Base-by-base conservation (phyloP, 2,888 invertebrate genomes). In the Sclerodermus sp. region DNA sequence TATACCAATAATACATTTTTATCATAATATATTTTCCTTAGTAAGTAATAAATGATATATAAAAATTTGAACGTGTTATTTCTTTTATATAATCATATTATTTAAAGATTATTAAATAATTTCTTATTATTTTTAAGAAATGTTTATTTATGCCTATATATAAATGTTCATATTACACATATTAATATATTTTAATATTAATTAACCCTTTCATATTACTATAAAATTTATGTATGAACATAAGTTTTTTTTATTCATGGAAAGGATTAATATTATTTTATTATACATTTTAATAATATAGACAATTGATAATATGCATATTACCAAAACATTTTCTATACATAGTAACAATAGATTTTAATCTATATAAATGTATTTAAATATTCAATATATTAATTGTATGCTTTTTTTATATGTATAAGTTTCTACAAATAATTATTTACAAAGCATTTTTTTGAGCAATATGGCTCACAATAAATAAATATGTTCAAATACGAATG, bases 351-450 rank as follows among this genome's bases (percentile, higher is more conserved):
- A 59, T 58, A 62, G 57, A 43, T 55, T 59, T 57, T 23, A 8
- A 23, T 29, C 49, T 54, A 55, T 68, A 67, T 60, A 68, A 66
- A 67, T 57, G 49, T 64, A 62, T 53, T 66, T 58, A 60, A 66
- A 66, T 68, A 66, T 55, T 50, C 53, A 55, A 67, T 67, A 68
- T 67, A 67, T 68, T 67, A 67, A 55, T 47, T 57, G 51, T 58
- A 58, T 68, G 57, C 61, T 57, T 58, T 44, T 45, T 45, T 18
- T 44, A 12, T 53, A 42, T 55, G 15, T 43, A 43, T 34, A 39
- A 15, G 34, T 38, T 58, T 64, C 61, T 60, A 62, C 49, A 60
- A 49, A 45, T 55, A 58, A 63, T 59, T 66, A 67, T 67, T 57
- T 67, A 67, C 67, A 67, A 62, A 54, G 53, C 45, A 47, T 31